Conservation (phyloP, 2,888 invertebrate genomes). For the Amphipoea oculea region DNA sequence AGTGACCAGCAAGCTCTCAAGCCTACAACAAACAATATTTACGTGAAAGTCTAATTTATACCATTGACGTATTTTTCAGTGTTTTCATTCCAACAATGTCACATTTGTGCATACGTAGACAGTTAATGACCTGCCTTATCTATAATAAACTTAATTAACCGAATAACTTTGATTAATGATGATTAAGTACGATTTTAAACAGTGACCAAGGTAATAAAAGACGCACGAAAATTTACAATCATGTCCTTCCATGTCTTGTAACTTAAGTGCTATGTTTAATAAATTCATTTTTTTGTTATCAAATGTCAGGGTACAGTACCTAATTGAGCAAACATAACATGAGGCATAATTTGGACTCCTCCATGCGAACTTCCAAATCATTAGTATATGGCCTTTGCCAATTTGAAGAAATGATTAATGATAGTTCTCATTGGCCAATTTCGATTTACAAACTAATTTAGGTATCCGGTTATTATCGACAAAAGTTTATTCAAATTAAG, state of each 20-base stretch:
- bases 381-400: not conserved
- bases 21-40: not conserved
- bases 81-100: not conserved
- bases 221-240: not conserved
- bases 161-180: conserved; percentile 45
- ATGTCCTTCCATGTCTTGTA: conserved; percentile 18
- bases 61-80: not conserved
- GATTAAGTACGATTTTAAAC: conserved; percentile 1
- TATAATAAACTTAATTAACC: conserved; percentile 17
- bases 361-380: not conserved
- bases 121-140: conserved; percentile 40
- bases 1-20: not conserved
- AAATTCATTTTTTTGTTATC: conserved; percentile 5
- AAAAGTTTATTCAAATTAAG: not conserved
- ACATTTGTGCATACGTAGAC: not conserved
- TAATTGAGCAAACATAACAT: conserved; percentile 14
- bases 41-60: not conserved
- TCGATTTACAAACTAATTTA: conserved; percentile 1
- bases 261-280: conserved; percentile 18
- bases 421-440: conserved; percentile 16
- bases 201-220: conserved; percentile 15
- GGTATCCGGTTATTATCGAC: not conserved
- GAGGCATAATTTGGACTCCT: not conserved
- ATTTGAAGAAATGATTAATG: conserved; percentile 18
- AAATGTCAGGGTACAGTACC: conserved; percentile 34